These are phyloP conservation scores for pig (Sus scrofa) DNA, from an alignment of 2,113 vertebrate species.

Conservation along the genomic window DNA sequence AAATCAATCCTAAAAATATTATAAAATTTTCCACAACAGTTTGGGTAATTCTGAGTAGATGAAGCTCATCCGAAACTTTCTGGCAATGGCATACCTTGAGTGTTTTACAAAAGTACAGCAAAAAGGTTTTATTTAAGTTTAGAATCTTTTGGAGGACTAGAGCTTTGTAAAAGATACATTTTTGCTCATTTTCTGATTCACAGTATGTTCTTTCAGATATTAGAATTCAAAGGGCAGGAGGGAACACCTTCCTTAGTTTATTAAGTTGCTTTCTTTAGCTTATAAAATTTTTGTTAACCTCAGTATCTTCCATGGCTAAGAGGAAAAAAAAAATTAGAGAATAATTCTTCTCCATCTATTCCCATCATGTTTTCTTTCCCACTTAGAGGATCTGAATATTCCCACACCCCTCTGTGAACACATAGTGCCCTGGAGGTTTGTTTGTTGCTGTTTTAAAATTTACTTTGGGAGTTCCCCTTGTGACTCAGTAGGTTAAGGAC, in stretches of 20 bases:
- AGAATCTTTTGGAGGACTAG: neutral
- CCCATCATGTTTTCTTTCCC: neutral
- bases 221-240: neutral
- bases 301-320: neutral
- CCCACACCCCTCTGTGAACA: neutral
- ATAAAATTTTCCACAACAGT: neutral
- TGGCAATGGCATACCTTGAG: neutral
- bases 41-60: constrained; percentile 54
- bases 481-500: too few species aligned
- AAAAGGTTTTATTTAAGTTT: neutral
- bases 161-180: neutral
- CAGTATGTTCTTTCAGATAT: neutral
- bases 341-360: neutral
- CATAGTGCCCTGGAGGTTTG: neutral
- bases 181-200: neutral
- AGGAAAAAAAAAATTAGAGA: neutral
- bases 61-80: constrained; percentile 39
- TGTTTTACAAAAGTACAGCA: neutral
- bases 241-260: neutral
- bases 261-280: neutral
- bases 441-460: neutral
- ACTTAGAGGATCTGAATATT: neutral
- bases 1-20: neutral
- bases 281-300: neutral
- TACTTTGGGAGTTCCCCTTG: too few species aligned